These are phyloP conservation scores for Axea sp. DNA, from an alignment of 2,888 invertebrate species.

Conservation along the genomic window DNA sequence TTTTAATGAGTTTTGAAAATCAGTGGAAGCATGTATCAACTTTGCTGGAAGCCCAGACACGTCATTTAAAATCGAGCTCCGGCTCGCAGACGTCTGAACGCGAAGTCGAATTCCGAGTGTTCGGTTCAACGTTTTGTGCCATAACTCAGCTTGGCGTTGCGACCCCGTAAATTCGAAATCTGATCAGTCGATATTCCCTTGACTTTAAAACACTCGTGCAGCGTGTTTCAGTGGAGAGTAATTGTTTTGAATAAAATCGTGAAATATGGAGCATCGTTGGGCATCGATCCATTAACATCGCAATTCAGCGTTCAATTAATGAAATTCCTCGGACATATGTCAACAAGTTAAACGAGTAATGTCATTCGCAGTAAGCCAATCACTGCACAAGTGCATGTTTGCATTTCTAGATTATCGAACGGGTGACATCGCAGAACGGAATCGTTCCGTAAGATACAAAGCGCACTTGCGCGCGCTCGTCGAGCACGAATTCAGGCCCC, in stretches of 20 bases:
- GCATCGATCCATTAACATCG: slow-evolving; percentile 44
- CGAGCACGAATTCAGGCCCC: slow-evolving; percentile 63
- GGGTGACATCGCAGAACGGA: slow-evolving; percentile 15
- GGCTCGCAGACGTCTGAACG: too few species aligned
- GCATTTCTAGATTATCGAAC: slow-evolving; percentile 38
- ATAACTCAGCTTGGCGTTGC: too few species aligned
- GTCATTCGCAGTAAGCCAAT: slow-evolving; percentile 28
- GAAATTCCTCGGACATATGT: slow-evolving; percentile 35
- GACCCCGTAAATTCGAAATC: too few species aligned
- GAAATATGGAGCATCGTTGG: slow-evolving; percentile 31
- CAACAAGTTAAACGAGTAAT: slow-evolving; percentile 38
- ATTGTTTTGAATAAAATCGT: slow-evolving; percentile 20
- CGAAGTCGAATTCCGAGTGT: too few species aligned
- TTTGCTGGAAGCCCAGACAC: too few species aligned
- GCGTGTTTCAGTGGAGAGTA: slow-evolving; percentile 14
- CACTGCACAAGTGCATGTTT: slow-evolving; percentile 37
- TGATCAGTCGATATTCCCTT: too few species aligned
- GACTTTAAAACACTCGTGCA: slow-evolving; percentile 28
- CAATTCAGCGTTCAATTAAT: slow-evolving; percentile 32
- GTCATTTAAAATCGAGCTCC: too few species aligned
- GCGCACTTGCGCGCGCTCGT: slow-evolving; percentile 2
- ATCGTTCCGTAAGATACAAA: slow-evolving; percentile 12
- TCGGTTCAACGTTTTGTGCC: too few species aligned
- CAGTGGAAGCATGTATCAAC: too few species aligned
- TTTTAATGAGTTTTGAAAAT: too few species aligned